phyloP scores from a whole-genome alignment of 2,113 vertebrate genomes.

The Python bivittatus region DNA sequence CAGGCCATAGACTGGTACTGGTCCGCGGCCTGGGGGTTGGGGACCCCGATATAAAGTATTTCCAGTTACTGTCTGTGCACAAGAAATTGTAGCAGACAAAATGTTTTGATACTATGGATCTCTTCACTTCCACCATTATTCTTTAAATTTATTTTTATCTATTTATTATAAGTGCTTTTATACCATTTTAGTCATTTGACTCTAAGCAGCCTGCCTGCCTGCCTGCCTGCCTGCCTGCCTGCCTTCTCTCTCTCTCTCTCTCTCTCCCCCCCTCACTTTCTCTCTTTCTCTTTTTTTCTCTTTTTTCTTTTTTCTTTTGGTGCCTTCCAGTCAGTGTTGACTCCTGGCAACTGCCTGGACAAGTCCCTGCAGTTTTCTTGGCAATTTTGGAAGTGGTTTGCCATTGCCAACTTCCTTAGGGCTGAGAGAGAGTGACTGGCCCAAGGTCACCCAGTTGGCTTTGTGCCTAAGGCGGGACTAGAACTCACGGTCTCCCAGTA shows the following conservation, averaged over 20 bases:
- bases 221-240: too few species aligned
- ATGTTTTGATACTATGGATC: not conserved
- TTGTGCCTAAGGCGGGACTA: not conserved
- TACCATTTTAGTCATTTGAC: not conserved
- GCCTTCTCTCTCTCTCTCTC: too few species aligned
- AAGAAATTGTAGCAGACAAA: not conserved
- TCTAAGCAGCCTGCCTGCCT: too few species aligned
- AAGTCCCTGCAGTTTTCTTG: not conserved
- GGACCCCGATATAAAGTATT: too few species aligned
- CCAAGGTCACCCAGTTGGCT: not conserved
- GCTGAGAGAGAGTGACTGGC: not conserved
- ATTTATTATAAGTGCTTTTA: not conserved
- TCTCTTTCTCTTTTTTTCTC: too few species aligned
- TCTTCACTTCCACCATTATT: not conserved
- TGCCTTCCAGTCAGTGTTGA: not conserved
- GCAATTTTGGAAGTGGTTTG: not conserved
- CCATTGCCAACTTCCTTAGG: not conserved
- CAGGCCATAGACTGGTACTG: too few species aligned
- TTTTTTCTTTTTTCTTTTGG: too few species aligned
- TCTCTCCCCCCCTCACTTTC: too few species aligned
- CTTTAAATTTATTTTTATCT: not conserved
- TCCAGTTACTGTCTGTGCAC: not conserved
- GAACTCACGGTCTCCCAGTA: not conserved
- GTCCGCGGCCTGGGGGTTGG: too few species aligned
- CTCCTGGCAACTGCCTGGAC: not conserved